phyloP scores from a whole-genome alignment of 2,113 vertebrate genomes.

The Paraplagusia blochii region DNA sequence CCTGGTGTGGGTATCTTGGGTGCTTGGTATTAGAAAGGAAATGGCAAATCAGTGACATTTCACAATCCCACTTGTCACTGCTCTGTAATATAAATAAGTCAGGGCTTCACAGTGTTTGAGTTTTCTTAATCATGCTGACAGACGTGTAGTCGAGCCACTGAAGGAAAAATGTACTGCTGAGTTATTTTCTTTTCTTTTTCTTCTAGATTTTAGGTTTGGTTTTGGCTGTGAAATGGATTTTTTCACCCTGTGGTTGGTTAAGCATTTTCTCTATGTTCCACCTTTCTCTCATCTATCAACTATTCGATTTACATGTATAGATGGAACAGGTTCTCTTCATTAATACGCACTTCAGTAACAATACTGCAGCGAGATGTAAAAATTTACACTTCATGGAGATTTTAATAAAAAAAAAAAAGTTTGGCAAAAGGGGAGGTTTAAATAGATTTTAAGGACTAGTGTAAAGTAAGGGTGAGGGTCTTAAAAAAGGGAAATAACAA shows the following conservation, averaged over 20 bases:
- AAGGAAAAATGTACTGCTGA: constrained; percentile 5
- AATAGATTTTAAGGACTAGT: no score
- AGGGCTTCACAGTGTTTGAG: constrained; percentile 3
- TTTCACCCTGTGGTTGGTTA: no score
- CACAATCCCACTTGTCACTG: constrained; percentile 18
- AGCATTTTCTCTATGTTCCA: no score
- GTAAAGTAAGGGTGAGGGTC: no score
- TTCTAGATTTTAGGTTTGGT: no score
- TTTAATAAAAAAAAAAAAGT: no score
- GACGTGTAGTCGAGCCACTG: constrained; percentile 8
- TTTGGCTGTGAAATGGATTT: no score
- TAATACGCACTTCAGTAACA: constrained; percentile 19
- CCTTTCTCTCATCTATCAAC: constrained; percentile 14
- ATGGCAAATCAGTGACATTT: constrained; percentile 40
- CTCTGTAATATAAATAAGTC: constrained; percentile 4
- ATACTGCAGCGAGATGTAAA: neutral
- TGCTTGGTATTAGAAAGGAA: constrained; percentile 21
- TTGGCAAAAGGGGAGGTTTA: no score
- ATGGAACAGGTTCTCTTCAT: constrained; percentile 53
- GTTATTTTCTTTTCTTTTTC: no score
- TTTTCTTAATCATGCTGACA: neutral
- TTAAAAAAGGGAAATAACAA: neutral
- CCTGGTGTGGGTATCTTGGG: constrained; percentile 15
- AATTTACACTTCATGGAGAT: no score
- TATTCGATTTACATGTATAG: constrained; percentile 2